These are phyloP conservation scores for Microtus oregoni DNA, from an alignment of 2,113 vertebrate species.

Conservation along the genomic window DNA sequence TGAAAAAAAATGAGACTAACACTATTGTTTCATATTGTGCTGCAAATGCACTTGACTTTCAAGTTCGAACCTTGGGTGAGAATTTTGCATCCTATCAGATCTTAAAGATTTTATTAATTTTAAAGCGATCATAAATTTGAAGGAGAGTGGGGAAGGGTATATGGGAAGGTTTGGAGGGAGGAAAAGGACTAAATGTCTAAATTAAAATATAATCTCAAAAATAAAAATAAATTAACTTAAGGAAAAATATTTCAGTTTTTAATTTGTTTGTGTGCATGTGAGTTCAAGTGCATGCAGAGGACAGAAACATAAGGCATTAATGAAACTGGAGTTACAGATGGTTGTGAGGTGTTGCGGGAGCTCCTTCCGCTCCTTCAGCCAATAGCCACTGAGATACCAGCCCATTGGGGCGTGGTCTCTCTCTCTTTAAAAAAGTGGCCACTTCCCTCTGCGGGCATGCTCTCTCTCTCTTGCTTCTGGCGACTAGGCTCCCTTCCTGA, in stretches of 20 bases:
- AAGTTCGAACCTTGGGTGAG: background rate
- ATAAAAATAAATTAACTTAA: background rate
- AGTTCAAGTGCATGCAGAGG: background rate
- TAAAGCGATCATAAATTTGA: background rate
- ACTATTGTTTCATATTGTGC: background rate
- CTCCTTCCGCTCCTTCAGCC: too few species aligned
- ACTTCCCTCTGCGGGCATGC: too few species aligned
- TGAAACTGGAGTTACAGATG: background rate
- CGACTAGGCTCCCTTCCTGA: too few species aligned
- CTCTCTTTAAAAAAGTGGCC: too few species aligned
- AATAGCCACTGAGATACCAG: too few species aligned
- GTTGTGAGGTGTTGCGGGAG: background rate
- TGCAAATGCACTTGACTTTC: slow-evolving; percentile 11
- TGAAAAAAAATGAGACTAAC: background rate
- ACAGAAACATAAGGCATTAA: background rate
- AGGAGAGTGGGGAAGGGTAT: background rate
- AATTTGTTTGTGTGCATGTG: background rate
- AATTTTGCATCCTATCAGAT: background rate
- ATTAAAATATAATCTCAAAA: background rate
- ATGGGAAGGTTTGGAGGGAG: background rate
- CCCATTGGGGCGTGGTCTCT: too few species aligned
- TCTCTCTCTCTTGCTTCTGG: too few species aligned
- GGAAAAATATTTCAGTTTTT: background rate
- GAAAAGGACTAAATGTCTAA: too few species aligned
- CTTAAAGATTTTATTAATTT: background rate